These are phyloP conservation scores for Ophion ellenae DNA, from an alignment of 2,888 invertebrate genomes.

Conservation along the genomic window DNA sequence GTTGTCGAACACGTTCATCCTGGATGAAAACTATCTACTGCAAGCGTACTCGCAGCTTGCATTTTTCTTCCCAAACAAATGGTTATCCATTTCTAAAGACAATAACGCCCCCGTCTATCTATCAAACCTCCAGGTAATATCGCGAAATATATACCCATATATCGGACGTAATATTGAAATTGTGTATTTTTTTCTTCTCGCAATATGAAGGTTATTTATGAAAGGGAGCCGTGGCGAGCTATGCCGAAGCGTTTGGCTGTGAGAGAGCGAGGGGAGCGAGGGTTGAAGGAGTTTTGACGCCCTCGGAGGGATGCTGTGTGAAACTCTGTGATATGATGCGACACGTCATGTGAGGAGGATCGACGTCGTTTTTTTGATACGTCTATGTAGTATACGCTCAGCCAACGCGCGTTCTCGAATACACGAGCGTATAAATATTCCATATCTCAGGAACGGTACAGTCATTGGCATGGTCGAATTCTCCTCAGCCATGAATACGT, in stretches of 20 bases:
- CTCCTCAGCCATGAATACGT: neutral
- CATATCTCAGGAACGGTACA: slow-evolving; percentile 2
- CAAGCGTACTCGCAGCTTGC: neutral
- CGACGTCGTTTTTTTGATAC: slow-evolving; percentile 68
- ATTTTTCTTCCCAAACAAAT: slow-evolving; percentile 77
- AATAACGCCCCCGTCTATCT: slow-evolving; percentile 82
- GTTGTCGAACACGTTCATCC: slow-evolving; percentile 1
- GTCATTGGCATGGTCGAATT: neutral
- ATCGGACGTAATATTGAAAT: slow-evolving; percentile 82
- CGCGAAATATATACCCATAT: slow-evolving; percentile 74
- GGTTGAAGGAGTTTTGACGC: slow-evolving; percentile 36
- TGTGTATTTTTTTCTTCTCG: slow-evolving; percentile 77
- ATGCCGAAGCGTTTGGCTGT: slow-evolving; percentile 64
- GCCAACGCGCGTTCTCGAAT: slow-evolving; percentile 42
- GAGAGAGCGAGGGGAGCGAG: slow-evolving; percentile 4
- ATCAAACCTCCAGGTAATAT: slow-evolving; percentile 82
- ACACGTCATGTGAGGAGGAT: slow-evolving; percentile 76
- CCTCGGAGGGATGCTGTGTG: slow-evolving; percentile 50
- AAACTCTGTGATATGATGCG: slow-evolving; percentile 76
- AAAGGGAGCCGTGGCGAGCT: slow-evolving; percentile 78
- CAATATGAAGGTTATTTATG: slow-evolving; percentile 82
- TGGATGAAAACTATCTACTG: neutral
- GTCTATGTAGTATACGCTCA: slow-evolving; percentile 24
- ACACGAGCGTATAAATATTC: slow-evolving; percentile 47
- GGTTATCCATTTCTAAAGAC: slow-evolving; percentile 83